Base-by-base conservation (phyloP, 2,113 vertebrate genomes). In the Vireo altiloquus region DNA sequence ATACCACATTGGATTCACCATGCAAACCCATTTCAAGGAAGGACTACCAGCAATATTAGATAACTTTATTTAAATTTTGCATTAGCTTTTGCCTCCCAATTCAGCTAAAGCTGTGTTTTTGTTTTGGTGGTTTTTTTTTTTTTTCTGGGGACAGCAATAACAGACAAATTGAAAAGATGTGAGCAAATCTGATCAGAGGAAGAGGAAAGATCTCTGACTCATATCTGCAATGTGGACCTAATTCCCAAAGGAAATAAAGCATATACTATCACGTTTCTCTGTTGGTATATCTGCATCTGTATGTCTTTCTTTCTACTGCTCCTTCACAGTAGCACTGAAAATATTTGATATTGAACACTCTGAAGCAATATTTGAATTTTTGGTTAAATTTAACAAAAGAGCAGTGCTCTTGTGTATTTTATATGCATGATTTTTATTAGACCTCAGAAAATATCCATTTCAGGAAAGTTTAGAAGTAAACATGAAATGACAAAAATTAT, bases 331-430 rank as follows among this genome's bases (percentile, higher is more conserved):
- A 68, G 9, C 13, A 68, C 15, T 60, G 33, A 23, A 76, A 86
- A 44, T 31, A 63, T 25, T 31, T 53, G 3, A 33, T 72, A 37
- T 21, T 44, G 8, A 31, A 31, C 44, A 25, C 52, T 33, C 7
- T 52, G 19, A 79, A 76, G 0, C 5, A 60, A 16, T 76, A 46
- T 57, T 69, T 81, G 37, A 31, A 59, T 79, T 85, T 85, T 46
- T 33, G 64, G 18, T 11, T 50, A 61, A 70, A 21, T 30, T 79
- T 52, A 57, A 40, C 15, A 47, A 57, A 87, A 77, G 1, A 24
- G 0, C 4, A 39, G 1, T n/a, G 3, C 0, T 74, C 2, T 74
- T 4, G 0, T 50, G 11, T 52, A 40, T 63, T 56, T 89, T 44
- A 7, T 53, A 33, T 6, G 22, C 2, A 10, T 7, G 2, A 6